Base-by-base conservation (phyloP, 2,888 invertebrate genomes). In the Sipha maydis region DNA sequence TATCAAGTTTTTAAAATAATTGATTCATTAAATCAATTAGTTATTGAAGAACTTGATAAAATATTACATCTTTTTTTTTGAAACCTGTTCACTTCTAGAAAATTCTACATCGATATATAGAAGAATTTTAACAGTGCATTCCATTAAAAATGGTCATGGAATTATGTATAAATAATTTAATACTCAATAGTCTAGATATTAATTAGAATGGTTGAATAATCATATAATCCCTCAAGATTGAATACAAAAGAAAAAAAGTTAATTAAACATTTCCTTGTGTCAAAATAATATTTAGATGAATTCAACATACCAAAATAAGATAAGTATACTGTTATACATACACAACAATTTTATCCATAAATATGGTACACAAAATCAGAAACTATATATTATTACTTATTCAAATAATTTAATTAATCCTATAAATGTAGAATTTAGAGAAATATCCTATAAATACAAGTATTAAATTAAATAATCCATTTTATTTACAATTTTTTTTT, bases 381-480 rank as follows among this genome's bases (percentile, higher is more conserved):
- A 2, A n/a, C 11, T 28, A 28, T 28, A n/a, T 67, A 25, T n/a
- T n/a, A 8, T n/a, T 67, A 67, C 67, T 67, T 67, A 9, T n/a
- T 67, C 14, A 48, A 1, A 25, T 21, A 61, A 61, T 48, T 48
- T 48, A 11, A 71, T 28, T 71, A 31, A 11, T 71, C 17, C 38
- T 76, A 76, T 28, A 28, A 38, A 28, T 5, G 3, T 41, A 41
- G 28, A 80, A 79, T 28, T 38, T 41, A 61, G 38, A 38, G 28
- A 84, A 61, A 76, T 61, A n/a, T 19, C 38, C 14, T 8, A 41
- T 76, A 41, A 48, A 82, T 85, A 28, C 67, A 85, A 25, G 34
- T n/a, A 56, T 69, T 73, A n/a, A 21, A 31, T 34, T 85, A 67
- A 48, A 48, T 31, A 82, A 9, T 41, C 41, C 5, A 48, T 41